Conservation (phyloP, 2,888 invertebrate species). For the Apotomis betuletana region DNA sequence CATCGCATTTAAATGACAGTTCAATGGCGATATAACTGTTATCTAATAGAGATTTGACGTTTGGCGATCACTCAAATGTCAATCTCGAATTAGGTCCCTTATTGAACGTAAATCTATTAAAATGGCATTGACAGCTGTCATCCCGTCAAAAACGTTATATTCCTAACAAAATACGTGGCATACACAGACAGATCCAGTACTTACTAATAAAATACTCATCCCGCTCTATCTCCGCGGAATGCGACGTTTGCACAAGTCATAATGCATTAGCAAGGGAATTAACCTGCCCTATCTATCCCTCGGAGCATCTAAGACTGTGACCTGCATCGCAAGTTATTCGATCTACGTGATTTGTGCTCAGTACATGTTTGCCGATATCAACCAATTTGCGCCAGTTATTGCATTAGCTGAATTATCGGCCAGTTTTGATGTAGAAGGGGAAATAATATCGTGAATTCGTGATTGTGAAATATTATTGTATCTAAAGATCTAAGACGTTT, state of each 20-base stretch:
- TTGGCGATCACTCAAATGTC: too few relatives aligned
- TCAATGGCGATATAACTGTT: too few relatives aligned
- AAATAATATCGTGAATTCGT: not conserved
- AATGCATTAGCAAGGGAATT: conserved; percentile 15
- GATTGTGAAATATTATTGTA: not conserved
- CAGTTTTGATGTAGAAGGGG: conserved; percentile 3
- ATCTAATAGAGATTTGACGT: too few relatives aligned
- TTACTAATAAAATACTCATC: not conserved
- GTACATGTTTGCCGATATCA: conserved; percentile 61
- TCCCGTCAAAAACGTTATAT: too few relatives aligned
- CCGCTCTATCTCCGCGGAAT: not conserved
- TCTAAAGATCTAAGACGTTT: too few relatives aligned
- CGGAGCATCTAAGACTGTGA: conserved; percentile 47
- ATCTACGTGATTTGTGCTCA: conserved; percentile 59
- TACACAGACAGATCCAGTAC: too few relatives aligned
- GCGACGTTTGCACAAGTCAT: conserved; percentile 43
- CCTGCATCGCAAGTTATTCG: conserved; percentile 52
- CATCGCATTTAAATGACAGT: too few relatives aligned
- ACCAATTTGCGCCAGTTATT: conserved; percentile 61
- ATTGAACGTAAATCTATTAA: too few relatives aligned
- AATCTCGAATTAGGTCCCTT: too few relatives aligned
- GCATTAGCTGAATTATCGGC: conserved; percentile 49
- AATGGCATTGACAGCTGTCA: too few relatives aligned
- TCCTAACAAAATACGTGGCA: not conserved
- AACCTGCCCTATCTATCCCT: conserved; percentile 48